Evolutionary conservation across 2,888 invertebrate genomes (phyloP).

Genomic region (Zaprionus lineosus): DNA sequence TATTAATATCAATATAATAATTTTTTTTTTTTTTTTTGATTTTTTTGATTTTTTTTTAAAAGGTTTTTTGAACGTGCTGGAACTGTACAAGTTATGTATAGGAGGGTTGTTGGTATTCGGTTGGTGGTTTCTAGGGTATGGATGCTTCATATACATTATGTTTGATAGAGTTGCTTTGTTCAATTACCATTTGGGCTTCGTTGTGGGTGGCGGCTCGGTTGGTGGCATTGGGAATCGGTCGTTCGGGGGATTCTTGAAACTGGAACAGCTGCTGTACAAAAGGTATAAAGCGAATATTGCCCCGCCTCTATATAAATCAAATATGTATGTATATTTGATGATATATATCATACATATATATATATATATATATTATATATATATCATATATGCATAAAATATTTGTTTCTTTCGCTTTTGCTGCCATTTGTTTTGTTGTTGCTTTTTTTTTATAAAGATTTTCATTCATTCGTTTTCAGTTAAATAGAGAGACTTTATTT

Average conservation of each 20-base stretch:
- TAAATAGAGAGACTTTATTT: slow-evolving; percentile 80
- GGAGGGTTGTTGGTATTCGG: slow-evolving; percentile 6
- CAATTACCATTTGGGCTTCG: slow-evolving; percentile 66
- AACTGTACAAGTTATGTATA: slow-evolving; percentile 44
- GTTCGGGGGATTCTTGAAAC: background rate
- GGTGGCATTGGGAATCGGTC: slow-evolving; percentile 9
- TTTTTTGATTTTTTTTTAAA: background rate
- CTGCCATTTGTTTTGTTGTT: too few species aligned
- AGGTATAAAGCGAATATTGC: slow-evolving; percentile 32
- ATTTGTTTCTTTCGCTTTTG: slow-evolving; percentile 19
- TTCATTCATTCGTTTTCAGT: slow-evolving; percentile 72
- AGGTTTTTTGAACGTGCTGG: slow-evolving; percentile 26
- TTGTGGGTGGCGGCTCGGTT: slow-evolving; percentile 27
- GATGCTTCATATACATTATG: slow-evolving; percentile 59
- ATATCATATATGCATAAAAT: too few species aligned
- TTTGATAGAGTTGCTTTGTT: slow-evolving; percentile 59
- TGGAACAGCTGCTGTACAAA: slow-evolving; percentile 38
- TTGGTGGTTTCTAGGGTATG: slow-evolving; percentile 39
- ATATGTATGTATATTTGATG: too few species aligned
- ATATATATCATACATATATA: too few species aligned
- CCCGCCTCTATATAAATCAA: too few species aligned
- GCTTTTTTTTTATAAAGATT: too few species aligned
- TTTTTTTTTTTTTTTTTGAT: slow-evolving; percentile 5
- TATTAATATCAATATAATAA: slow-evolving; percentile 31
- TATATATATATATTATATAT: too few species aligned